Conservation (phyloP, 2,113 vertebrate species). For the Mesembrinibis cayennensis region DNA sequence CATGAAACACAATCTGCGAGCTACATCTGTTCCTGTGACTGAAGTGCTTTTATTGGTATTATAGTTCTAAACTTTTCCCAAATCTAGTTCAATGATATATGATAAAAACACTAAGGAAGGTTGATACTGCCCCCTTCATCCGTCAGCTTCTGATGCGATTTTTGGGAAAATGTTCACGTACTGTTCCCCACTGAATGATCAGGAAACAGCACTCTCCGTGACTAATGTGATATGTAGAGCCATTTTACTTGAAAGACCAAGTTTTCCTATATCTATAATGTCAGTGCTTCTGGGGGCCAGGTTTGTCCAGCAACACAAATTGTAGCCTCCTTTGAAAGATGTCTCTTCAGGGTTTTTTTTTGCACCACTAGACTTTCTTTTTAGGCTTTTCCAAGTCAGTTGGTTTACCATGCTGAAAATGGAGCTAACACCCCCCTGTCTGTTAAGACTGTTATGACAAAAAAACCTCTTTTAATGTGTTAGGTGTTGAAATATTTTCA, state of each 20-base stretch:
- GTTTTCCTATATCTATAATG: background rate
- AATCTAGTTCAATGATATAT: background rate
- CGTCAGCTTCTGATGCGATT: background rate
- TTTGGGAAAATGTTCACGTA: background rate
- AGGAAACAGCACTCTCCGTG: background rate
- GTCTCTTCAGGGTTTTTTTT: background rate
- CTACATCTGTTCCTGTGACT: background rate
- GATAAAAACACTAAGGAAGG: background rate
- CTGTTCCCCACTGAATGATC: background rate
- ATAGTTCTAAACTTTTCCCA: background rate
- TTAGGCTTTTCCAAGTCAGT: background rate
- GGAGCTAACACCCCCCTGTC: background rate
- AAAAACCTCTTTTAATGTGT: background rate
- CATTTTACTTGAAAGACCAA: background rate
- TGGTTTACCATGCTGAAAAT: background rate
- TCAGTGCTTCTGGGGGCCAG: background rate
- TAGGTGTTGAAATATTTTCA: background rate
- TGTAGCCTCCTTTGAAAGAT: background rate
- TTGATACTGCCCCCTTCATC: background rate
- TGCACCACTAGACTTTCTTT: background rate
- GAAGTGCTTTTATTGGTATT: background rate
- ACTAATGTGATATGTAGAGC: background rate
- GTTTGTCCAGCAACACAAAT: background rate
- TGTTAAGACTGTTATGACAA: background rate
- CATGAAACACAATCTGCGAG: background rate